phyloP scores from a whole-genome alignment of 2,797 vertebrate genomes.

The Parotocinclus haroldoi region DNA sequence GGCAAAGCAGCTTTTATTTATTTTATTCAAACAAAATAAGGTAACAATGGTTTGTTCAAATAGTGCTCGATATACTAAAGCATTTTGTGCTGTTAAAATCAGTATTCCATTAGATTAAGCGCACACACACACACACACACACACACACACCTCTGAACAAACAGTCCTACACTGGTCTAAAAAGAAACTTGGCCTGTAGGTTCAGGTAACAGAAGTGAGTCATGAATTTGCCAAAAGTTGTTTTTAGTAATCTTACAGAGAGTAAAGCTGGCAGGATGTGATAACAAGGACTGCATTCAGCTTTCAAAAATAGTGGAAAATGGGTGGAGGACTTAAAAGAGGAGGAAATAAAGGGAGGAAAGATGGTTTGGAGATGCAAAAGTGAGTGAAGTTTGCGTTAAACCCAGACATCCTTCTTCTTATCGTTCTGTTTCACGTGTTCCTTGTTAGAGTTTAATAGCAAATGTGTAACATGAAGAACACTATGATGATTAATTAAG shows the following conservation, averaged over 20 bases:
- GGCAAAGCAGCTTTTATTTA: too few relatives aligned
- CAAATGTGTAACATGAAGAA: too few relatives aligned
- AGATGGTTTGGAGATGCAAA: neutral
- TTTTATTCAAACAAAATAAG: too few relatives aligned
- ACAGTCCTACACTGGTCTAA: neutral
- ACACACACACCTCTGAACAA: too few relatives aligned
- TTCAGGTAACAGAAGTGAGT: constrained; percentile 47
- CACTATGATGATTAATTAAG: too few relatives aligned
- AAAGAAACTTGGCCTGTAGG: constrained; percentile 39
- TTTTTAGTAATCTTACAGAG: constrained; percentile 69
- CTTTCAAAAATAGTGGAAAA: constrained; percentile 54
- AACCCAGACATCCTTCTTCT: constrained; percentile 12
- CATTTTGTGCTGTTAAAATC: too few relatives aligned
- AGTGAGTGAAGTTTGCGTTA: neutral
- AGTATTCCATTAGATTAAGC: too few relatives aligned
- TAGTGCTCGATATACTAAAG: too few relatives aligned
- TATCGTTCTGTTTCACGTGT: neutral
- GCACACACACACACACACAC: too few relatives aligned
- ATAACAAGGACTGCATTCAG: constrained; percentile 59
- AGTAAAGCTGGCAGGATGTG: constrained; percentile 65
- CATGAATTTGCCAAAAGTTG: constrained; percentile 4
- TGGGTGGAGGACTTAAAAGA: constrained; percentile 48
- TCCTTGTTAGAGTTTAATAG: too few relatives aligned
- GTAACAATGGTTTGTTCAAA: too few relatives aligned
- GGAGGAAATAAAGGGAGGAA: constrained; percentile 27